A percentile compares a stretch with the other conserved stretches of the same genome.
phyloP scores from a whole-genome alignment of 2,797 vertebrate species.

The Cynodonichthys magdalenae region DNA sequence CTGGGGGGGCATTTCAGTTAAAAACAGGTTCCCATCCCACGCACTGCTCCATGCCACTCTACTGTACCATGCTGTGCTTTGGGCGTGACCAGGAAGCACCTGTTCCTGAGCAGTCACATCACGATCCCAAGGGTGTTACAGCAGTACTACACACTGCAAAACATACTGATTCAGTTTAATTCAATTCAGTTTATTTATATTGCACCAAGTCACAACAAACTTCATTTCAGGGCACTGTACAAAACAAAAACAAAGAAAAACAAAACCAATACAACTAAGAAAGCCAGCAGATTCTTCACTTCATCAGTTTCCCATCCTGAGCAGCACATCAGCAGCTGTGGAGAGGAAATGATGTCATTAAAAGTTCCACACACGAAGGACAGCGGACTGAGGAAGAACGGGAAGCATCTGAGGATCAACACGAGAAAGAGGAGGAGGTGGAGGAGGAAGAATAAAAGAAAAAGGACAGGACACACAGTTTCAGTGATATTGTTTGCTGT shows the following conservation, averaged over 20 bases:
- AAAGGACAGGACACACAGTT: slow-evolving; percentile 66
- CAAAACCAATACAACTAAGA: too few species aligned
- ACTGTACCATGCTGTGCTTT: slow-evolving; percentile 27
- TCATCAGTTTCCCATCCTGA: too few species aligned
- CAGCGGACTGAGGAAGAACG: slow-evolving; percentile 41
- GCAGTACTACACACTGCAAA: slow-evolving; percentile 37
- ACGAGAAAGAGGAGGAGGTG: slow-evolving; percentile 41
- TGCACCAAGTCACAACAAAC: too few species aligned
- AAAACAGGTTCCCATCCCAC: slow-evolving; percentile 50
- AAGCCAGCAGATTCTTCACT: too few species aligned
- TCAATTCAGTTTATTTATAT: too few species aligned
- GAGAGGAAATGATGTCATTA: slow-evolving; percentile 18
- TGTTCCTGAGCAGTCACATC: slow-evolving; percentile 45
- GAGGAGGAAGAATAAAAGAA: slow-evolving; percentile 50
- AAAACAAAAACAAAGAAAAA: too few species aligned
- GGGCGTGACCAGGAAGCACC: slow-evolving; percentile 54
- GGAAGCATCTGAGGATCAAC: slow-evolving; percentile 55
- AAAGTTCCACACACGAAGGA: slow-evolving; percentile 49
- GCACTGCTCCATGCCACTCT: slow-evolving; percentile 29
- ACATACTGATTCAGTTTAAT: background rate
- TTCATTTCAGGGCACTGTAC: too few species aligned
- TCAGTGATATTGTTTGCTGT: slow-evolving; percentile 70
- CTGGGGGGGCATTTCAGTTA: slow-evolving; percentile 51
- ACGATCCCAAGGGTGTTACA: slow-evolving; percentile 32
- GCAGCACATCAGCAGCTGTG: too few species aligned